Conservation (phyloP, 1,140 invertebrate species). For the Pseudomyrmex dendroicus region DNA sequence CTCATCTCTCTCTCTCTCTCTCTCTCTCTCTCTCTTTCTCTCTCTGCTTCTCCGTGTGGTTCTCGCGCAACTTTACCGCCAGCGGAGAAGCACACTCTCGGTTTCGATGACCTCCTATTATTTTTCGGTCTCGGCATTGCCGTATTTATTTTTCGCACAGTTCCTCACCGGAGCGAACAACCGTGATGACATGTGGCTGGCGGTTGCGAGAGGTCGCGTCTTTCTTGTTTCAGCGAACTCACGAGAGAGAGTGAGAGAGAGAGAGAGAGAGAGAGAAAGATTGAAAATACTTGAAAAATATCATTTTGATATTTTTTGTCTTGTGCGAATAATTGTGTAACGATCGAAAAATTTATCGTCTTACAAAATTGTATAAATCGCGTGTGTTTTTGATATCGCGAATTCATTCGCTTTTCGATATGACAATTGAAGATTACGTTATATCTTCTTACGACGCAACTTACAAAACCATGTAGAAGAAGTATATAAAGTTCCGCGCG, state of each 20-base stretch:
- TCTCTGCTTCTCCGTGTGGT: neutral
- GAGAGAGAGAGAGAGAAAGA: neutral
- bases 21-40: no score
- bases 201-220: constrained; percentile 41
- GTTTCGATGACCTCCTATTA: constrained; percentile 61
- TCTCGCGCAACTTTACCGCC: constrained; percentile 39
- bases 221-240: constrained; percentile 16
- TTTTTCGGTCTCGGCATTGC: constrained; percentile 34
- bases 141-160: constrained; percentile 13
- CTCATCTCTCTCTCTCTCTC: neutral
- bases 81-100: constrained; percentile 44
- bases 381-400: no score
- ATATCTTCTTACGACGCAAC: neutral
- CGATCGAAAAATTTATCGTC: no score
- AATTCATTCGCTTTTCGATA: no score
- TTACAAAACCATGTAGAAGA: neutral
- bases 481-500: neutral
- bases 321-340: neutral
- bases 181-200: constrained; percentile 52
- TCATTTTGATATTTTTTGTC: constrained; percentile 10
- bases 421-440: neutral
- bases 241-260: no score
- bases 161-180: constrained; percentile 28
- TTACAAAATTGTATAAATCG: neutral
- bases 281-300: neutral